Evolutionary conservation across 2,113 vertebrate species (phyloP).

Genomic region (Struthio camelus): DNA sequence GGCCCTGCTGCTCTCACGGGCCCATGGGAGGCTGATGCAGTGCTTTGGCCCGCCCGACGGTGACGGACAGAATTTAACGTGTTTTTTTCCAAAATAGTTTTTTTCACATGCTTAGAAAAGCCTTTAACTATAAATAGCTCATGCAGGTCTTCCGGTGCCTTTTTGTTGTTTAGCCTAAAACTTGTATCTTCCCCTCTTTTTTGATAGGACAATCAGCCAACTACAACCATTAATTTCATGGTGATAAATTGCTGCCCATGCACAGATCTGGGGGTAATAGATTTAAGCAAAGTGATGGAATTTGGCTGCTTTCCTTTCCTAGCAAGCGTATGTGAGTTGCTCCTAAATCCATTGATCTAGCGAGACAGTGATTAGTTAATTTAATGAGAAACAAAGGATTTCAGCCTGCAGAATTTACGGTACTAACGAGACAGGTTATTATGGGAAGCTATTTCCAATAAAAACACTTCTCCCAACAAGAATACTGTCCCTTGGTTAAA

Average conservation of each 20-base stretch:
- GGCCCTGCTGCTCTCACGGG: too few relatives aligned
- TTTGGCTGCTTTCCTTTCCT: constrained; percentile 24
- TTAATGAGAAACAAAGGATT: constrained; percentile 61
- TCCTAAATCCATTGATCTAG: constrained; percentile 26
- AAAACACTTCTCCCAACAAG: constrained; percentile 30
- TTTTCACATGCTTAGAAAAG: not conserved
- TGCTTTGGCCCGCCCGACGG: not conserved
- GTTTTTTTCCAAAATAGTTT: fast-evolving
- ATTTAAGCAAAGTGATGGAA: constrained; percentile 19
- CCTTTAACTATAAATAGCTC: not conserved
- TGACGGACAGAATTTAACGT: not conserved
- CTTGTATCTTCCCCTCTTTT: not conserved
- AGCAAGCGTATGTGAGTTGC: not conserved
- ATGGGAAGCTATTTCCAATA: constrained; percentile 30
- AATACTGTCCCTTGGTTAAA: not conserved
- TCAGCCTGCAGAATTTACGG: constrained; percentile 22
- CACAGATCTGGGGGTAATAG: not conserved
- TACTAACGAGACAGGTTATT: constrained; percentile 36
- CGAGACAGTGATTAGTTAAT: constrained; percentile 53
- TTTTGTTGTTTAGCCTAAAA: not conserved
- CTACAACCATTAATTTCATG: constrained; percentile 7
- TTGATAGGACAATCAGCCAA: not conserved
- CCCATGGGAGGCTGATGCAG: too few relatives aligned
- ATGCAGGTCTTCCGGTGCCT: not conserved
- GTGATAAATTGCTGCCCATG: not conserved